These are phyloP conservation scores for Remorina albescens DNA, from an alignment of 2,797 vertebrate genomes.

Conservation along the genomic window DNA sequence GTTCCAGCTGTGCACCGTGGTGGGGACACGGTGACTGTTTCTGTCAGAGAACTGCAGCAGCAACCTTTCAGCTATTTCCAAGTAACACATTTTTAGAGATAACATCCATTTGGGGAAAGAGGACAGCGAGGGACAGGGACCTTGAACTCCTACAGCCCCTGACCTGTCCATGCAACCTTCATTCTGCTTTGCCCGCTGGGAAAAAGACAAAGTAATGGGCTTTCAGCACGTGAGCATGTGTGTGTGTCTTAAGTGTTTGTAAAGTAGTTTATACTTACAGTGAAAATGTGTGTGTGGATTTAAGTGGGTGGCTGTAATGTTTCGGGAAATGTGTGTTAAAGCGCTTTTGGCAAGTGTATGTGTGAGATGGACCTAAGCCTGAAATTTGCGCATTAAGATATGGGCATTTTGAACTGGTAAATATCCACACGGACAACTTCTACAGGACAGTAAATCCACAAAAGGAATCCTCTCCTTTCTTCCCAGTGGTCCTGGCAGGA, in stretches of 20 bases:
- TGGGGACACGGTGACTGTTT: conserved; percentile 51
- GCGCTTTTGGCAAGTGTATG: conserved; percentile 43
- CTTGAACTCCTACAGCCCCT: conserved; percentile 70
- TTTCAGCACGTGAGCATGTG: conserved; percentile 40
- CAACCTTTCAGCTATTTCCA: conserved; percentile 77
- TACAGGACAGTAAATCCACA: conserved; percentile 69
- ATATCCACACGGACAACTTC: conserved; percentile 69
- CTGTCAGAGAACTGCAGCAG: conserved; percentile 69
- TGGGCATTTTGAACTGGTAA: conserved; percentile 53
- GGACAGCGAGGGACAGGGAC: conserved; percentile 46
- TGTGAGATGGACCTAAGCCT: conserved; percentile 31
- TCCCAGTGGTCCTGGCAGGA: conserved; percentile 43
- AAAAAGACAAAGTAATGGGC: conserved; percentile 59
- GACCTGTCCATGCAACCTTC: conserved; percentile 74
- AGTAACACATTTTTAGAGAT: conserved; percentile 81
- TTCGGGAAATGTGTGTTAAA: conserved; percentile 48
- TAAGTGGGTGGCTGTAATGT: conserved; percentile 68
- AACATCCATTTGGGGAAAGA: conserved; percentile 75
- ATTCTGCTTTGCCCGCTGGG: conserved; percentile 59
- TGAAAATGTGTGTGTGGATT: conserved; percentile 57
- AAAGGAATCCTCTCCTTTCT: conserved; percentile 37
- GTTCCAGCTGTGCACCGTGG: conserved; percentile 70
- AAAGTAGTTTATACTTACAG: conserved; percentile 68
- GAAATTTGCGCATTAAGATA: conserved; percentile 24
- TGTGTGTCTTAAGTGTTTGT: conserved; percentile 7